Conservation (phyloP, 1,140 invertebrate genomes). For the Drosophila orosa region DNA sequence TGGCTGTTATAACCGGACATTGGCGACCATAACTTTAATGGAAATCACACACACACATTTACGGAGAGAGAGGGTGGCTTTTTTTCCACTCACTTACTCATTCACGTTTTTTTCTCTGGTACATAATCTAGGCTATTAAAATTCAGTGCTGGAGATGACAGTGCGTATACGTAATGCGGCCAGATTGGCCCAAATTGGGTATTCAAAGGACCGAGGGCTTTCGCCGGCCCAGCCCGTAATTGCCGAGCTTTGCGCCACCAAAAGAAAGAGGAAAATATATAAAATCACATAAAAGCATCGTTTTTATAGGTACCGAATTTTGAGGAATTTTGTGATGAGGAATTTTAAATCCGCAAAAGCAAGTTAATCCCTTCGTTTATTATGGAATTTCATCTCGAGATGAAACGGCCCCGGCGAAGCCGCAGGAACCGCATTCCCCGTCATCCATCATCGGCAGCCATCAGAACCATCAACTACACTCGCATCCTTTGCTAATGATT, state of each 20-base stretch:
- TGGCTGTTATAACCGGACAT: constrained; percentile 49
- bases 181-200: constrained; percentile 48
- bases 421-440: constrained; percentile 28
- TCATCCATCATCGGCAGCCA: constrained; percentile 34
- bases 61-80: neutral
- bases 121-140: constrained; percentile 66
- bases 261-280: neutral
- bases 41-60: constrained; percentile 11
- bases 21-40: constrained; percentile 49
- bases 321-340: constrained; percentile 7
- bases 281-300: constrained; percentile 23
- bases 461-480: constrained; percentile 20
- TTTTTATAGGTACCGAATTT: constrained; percentile 31
- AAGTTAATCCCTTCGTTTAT: constrained; percentile 41
- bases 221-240: constrained; percentile 11
- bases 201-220: constrained; percentile 28
- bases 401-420: neutral
- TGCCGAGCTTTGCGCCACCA: constrained; percentile 19
- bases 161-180: constrained; percentile 64
- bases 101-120: constrained; percentile 32
- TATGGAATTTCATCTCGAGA: constrained; percentile 26
- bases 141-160: constrained; percentile 47
- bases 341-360: constrained; percentile 21
- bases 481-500: constrained; percentile 71
- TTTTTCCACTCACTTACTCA: constrained; percentile 19